These are phyloP conservation scores for Adelognathus sp. DNA, from an alignment of 2,888 invertebrate species.

Conservation along the genomic window DNA sequence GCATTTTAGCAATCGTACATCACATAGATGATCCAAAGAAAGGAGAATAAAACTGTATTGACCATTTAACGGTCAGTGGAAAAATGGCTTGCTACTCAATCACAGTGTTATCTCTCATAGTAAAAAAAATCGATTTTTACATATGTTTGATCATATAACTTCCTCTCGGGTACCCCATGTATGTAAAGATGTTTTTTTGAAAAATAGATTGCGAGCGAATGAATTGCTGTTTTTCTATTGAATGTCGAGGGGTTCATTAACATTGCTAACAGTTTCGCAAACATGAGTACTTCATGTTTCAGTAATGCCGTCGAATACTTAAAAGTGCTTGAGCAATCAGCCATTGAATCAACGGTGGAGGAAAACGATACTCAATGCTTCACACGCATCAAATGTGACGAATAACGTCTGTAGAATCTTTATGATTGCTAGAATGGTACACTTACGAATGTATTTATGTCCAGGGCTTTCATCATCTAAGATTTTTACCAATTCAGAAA, in stretches of 20 bases:
- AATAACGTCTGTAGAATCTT: conserved; percentile 18
- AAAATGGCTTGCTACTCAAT: background rate
- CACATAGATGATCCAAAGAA: background rate
- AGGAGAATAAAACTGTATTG: background rate
- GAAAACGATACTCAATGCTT: background rate
- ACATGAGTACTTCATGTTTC: background rate
- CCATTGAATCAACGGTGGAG: background rate
- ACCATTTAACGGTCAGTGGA: background rate
- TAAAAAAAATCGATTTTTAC: background rate
- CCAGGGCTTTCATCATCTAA: conserved; percentile 21
- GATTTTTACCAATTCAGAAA: conserved; percentile 25
- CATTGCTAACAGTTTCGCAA: background rate
- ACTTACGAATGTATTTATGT: conserved; percentile 30
- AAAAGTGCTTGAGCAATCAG: background rate
- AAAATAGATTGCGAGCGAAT: background rate
- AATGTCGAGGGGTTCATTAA: background rate
- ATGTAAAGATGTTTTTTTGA: background rate
- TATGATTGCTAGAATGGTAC: conserved; percentile 14
- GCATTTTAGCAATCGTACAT: background rate
- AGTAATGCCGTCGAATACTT: background rate
- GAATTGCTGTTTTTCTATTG: background rate
- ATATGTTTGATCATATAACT: background rate
- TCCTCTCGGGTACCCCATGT: background rate
- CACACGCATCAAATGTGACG: background rate
- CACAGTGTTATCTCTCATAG: background rate